Evolutionary conservation across 2,797 vertebrate genomes (phyloP), one percentile per base, ranked within the genome.

Genomic region (Sebastes oblongus): DNA sequence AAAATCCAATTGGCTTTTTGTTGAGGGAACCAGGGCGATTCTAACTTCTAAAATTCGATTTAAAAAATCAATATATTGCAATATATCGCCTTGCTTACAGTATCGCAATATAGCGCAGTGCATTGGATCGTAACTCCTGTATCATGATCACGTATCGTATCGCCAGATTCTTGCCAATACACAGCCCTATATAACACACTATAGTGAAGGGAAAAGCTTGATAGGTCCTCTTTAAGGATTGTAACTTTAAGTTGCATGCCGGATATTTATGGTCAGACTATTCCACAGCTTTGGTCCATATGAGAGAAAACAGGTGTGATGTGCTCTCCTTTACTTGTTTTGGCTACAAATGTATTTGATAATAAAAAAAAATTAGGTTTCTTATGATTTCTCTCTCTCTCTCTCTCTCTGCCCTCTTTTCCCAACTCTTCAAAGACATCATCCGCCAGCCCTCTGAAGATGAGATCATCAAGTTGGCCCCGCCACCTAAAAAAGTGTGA

Each of bases 391-490:
- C 50, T 80, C 16, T 78, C 76, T 71, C 8, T 68, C 2, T 42
- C 4, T 60, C 55, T 60, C 18, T 24, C 13, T 34, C 22, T 20
- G 1, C 29, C 22, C 8, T 68, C 1, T 52, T 22, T 55, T 54
- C 65, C 24, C 11, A n/a, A 6, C 24, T 9, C 4, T 6, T 34
- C 62, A 16, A 73, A 98, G 97, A 98, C 91, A 98, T 98, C 91
- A 98, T 98, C 93, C 97, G 98, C 85, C 98, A 98, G 90, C 97
- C 98, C 18, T 98, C 98, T 24, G 98, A 98, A 93, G 98, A 98
- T 80, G 98, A 98, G 94, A 98, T 98, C 93, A 98, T 98, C 95
- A 98, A 98, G 93, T 81, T 98, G 95, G 97, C 97, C 4, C 97
- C 97, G 24, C 97, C 98, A 3, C 98, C 98, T 78, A 98, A 98